phyloP scores from a whole-genome alignment of 2,888 invertebrate genomes.

The Phyllotreta cruciferae region DNA sequence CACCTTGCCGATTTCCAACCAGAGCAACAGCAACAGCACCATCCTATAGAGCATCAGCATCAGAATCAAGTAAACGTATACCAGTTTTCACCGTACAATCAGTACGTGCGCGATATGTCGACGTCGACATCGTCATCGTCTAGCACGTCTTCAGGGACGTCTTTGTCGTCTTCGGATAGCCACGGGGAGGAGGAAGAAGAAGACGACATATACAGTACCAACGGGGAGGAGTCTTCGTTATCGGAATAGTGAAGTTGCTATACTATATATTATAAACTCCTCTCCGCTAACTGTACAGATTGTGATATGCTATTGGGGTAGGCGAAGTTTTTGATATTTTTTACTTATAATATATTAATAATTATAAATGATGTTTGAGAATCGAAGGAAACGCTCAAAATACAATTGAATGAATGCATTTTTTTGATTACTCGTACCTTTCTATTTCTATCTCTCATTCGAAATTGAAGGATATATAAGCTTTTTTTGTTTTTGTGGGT shows the following conservation, averaged over 20 bases:
- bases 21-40: conserved; percentile 42
- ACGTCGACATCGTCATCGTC: conserved; percentile 27
- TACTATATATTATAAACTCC: conserved; percentile 17
- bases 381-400: no score
- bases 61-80: conserved; percentile 40
- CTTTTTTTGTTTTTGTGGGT: neutral
- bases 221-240: conserved; percentile 33
- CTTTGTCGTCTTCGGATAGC: conserved; percentile 28
- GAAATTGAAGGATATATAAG: neutral
- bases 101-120: conserved; percentile 41
- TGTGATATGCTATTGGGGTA: conserved; percentile 52
- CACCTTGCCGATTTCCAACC: conserved; percentile 42
- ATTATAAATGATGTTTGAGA: no score
- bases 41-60: conserved; percentile 35
- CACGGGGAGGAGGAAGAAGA: conserved; percentile 34
- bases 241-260: conserved; percentile 37
- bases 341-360: neutral
- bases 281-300: conserved; percentile 54
- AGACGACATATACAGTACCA: conserved; percentile 41
- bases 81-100: conserved; percentile 40
- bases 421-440: no score
- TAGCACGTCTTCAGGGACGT: conserved; percentile 20
- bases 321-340: conserved; percentile 10
- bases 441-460: no score
- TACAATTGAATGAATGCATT: no score